phyloP scores from a whole-genome alignment of 2,113 vertebrate genomes.

The Heterocephalus glaber region DNA sequence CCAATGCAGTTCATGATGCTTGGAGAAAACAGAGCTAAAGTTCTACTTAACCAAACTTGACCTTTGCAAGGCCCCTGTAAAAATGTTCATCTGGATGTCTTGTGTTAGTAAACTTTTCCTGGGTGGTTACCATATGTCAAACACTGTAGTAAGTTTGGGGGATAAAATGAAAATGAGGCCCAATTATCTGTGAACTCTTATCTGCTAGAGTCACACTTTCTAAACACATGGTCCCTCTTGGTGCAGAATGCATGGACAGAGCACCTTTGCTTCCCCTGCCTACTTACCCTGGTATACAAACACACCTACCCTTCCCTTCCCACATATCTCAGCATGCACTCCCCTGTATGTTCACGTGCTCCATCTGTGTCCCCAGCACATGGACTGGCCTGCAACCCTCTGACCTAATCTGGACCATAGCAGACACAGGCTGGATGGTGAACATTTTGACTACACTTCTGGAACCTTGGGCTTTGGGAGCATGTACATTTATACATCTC shows the following conservation, averaged over 20 bases:
- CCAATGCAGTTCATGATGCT: background rate
- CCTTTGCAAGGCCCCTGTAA: background rate
- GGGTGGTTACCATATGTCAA: background rate
- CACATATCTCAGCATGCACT: background rate
- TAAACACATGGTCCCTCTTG: background rate
- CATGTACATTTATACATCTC: constrained; percentile 55
- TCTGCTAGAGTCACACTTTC: background rate
- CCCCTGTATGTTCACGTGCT: background rate
- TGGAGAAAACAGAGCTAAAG: background rate
- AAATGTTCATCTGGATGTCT: background rate
- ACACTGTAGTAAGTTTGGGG: background rate
- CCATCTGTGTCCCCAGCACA: background rate
- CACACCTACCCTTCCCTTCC: background rate
- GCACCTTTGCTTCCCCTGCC: background rate
- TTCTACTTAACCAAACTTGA: background rate
- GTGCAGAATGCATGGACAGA: background rate
- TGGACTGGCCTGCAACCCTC: constrained; percentile 24
- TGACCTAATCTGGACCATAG: constrained; percentile 55
- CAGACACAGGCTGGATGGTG: constrained; percentile 65
- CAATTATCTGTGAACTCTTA: background rate
- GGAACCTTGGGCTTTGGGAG: constrained; percentile 62
- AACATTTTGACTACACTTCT: constrained; percentile 38
- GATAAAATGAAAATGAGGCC: background rate
- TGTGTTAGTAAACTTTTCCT: background rate
- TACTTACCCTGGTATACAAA: background rate